Evolutionary conservation across 2,113 vertebrate species (phyloP), one percentile per base, ranked within the genome.

Genomic region (Copsychus sechellarum): DNA sequence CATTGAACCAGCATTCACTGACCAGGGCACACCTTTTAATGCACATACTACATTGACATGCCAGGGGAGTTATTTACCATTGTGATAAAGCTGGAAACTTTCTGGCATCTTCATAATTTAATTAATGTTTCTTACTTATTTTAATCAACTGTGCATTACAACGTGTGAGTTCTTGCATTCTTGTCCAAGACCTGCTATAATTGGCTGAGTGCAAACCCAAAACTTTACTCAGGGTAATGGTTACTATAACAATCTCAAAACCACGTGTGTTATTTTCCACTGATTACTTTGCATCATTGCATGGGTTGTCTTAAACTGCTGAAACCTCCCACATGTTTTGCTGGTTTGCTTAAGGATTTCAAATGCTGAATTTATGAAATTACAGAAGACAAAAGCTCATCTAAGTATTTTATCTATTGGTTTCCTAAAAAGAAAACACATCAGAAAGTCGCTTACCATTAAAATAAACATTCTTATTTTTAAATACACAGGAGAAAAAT

Each of bases 361-460:
- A 77, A 23, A 66, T 66, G 12, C 38, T 71, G 33, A 87, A 34
- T 76, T 36, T 21, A n/a, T 21, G 33, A 73, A 87, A 57, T 82
- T 20, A 26, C 21, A 36, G 31, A 86, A 86, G 33, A 58, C 40
- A 67, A 88, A 93, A 91, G 17, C 25, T 74, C 38, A 74, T 28
- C 51, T 85, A 80, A 71, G 26, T 73, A 64, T 48, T 69, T 87
- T 6, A 65, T n/a, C 51, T 92, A 5, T 26, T 65, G n/a, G 58
- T 86, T 94, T 88, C 29, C 56, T 78, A 51, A 62, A 78, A 92
- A 66, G 33, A 88, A 92, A 74, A 70, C 67, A 34, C 60, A 71
- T 66, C 48, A 66, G 47, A 36, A 90, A 81, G 31, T 86, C 2
- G 12, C 53, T 83, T 83, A 50, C 3, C 2, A 0, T 67, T 48